Evolutionary conservation across 2,113 vertebrate genomes (phyloP), one percentile per base, ranked within the genome.

Genomic region (Dipodomys spectabilis): DNA sequence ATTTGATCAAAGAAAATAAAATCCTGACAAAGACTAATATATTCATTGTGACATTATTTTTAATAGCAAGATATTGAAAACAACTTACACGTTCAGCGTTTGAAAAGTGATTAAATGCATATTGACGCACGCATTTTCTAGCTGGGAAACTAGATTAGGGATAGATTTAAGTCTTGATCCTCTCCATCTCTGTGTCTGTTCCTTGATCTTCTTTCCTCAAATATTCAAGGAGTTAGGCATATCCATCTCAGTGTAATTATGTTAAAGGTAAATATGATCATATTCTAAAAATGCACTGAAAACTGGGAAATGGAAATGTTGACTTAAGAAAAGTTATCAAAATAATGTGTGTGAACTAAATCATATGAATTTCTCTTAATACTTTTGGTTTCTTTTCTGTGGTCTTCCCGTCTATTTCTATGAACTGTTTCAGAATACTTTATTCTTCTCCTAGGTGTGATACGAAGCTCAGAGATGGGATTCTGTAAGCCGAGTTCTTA

Each of bases 11-110:
- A 88, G 28, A 23, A 83, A 95, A 80, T 95, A 93, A 94, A 86
- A 74, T 74, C 71, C 62, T 87, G 90, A 82, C 72, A 91, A 93
- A 90, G 84, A 94, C 86, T 65, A 94, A 97, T 92, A 35, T 65
- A 85, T 65, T 73, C 27, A 82, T 30, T 73, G 57, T 65, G 7
- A 8, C 7, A 84, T 87, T 80, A 74, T 18, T 88, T 92, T 94
- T 84, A 92, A 82, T 67, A 93, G 20, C 2, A 92, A 96, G n/a
- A 74, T 90, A 81, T 74, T 85, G 32, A 45, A 78, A 85, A 83
- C 30, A 53, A 64, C 6, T 44, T 73, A 57, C 13, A 64, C 28
- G n/a, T 44, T 91, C 19, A 85, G 62, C 0, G 6, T 90, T 87
- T 90, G n/a, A 23, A 93, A 95, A 92, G 67, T 67, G 39, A 90